Percentiles rank a stretch among this genome's conserved stretches.
Conservation (phyloP, 2,113 vertebrate genomes). For the Mionectes macconnelli region DNA sequence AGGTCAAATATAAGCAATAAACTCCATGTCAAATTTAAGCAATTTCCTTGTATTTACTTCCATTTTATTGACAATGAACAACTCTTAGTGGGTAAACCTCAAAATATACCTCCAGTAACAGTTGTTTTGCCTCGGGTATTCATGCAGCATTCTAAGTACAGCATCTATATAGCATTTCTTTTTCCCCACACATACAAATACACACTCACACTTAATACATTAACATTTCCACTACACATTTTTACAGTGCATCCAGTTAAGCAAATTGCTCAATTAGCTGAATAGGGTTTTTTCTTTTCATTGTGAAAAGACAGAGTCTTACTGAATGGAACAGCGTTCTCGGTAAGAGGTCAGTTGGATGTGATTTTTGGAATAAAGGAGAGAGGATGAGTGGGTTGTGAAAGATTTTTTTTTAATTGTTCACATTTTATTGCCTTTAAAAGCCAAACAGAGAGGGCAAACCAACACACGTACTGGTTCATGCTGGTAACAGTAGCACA, state of each 20-base stretch:
- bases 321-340: conserved; percentile 15
- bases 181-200: background rate
- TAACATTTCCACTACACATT: conserved; percentile 44
- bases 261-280: conserved; percentile 60
- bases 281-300: conserved; percentile 51
- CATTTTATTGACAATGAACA: conserved; percentile 23
- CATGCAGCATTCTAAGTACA: background rate
- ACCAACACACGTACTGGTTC: conserved; percentile 20
- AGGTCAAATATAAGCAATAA: conserved; percentile 20
- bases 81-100: conserved; percentile 7
- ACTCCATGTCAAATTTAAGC: background rate
- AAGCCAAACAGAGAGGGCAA: conserved; percentile 58
- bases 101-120: conserved; percentile 36
- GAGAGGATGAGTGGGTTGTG: conserved; percentile 47
- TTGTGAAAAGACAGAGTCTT: conserved; percentile 44
- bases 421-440: conserved; percentile 60
- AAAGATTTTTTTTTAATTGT: conserved; percentile 64
- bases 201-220: conserved; percentile 47
- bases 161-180: conserved; percentile 41
- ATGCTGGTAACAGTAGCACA: background rate
- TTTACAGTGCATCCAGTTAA: conserved; percentile 56
- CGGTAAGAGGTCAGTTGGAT: conserved; percentile 53
- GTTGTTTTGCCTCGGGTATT: conserved; percentile 50
- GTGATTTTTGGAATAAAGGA: conserved; percentile 62
- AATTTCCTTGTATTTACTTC: conserved; percentile 28